Evolutionary conservation across 1,140 invertebrate species (phyloP), one percentile per base, ranked within the genome.

Genomic region (Aphaenogaster floridana): DNA sequence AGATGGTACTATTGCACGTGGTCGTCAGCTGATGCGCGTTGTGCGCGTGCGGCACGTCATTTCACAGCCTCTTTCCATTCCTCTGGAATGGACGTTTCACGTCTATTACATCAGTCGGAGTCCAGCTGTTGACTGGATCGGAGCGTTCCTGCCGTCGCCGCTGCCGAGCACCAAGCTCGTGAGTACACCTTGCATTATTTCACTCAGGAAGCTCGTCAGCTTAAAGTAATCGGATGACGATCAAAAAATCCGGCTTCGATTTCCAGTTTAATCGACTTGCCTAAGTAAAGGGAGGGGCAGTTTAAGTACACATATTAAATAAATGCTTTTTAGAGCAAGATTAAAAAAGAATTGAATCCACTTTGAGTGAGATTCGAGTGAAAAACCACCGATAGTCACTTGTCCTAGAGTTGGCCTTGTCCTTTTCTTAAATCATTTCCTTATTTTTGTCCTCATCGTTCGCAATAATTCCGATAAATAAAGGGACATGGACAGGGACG

Each of bases 1-100:
- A 45, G 39, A 42, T 61, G 72, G 72, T 69, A 69, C 42, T 76
- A 42, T 63, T 87, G 85, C 92, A 93, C 91, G 92, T 93, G 91
- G 89, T 64, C 42, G 76, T 93, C 90, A 93, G 90, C 90, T 91
- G 92, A 93, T 92, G 87, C 72, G 88, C 17, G 50, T 77, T 54
- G 54, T 11, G 72, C 72, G 69, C 72, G 17, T 57, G 76, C 28
- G 86, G 88, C 89, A 88, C 87, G 78, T 84, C 64, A 48, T 13
- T 79, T 50, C 68, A 57, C 74, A 81, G 64, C 61, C n/a, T 76
- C 52, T 13, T 50, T 86, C 72, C 63, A 42, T 59, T 61, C 9
- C 57, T 28, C 7, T 45, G 50, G 42, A 86, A 39, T 28, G 28
- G 28, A 28, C 64, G 34, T 71, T 68, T 57, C n/a, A 57, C 39